These are phyloP conservation scores for Nyctalus aviator DNA, from an alignment of 2,797 vertebrate genomes.

Conservation along the genomic window DNA sequence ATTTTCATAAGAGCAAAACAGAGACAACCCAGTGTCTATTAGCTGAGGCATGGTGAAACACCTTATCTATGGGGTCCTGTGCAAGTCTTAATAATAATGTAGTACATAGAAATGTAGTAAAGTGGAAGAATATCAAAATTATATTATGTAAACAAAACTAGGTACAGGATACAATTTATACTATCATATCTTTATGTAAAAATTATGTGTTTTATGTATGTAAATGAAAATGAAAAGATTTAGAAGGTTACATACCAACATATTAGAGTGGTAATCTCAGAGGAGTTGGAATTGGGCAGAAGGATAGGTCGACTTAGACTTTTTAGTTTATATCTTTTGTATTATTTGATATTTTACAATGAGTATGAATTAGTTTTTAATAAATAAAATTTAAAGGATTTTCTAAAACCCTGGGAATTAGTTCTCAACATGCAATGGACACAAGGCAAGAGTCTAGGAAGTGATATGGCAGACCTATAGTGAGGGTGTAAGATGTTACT, in stretches of 20 bases:
- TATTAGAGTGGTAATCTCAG: not conserved
- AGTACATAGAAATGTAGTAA: not conserved
- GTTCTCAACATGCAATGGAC: not conserved
- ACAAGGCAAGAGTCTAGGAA: conserved; percentile 11
- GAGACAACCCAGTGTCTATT: not conserved
- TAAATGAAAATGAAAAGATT: conserved; percentile 16
- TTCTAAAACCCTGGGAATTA: conserved; percentile 37
- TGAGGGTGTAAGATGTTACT: not conserved
- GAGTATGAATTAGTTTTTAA: conserved; percentile 4
- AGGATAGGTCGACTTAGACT: not conserved
- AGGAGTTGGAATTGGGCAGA: not conserved
- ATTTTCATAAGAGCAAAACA: not conserved
- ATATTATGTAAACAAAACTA: conserved; percentile 40
- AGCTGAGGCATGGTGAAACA: not conserved
- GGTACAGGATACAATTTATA: not conserved
- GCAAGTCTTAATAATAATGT: not conserved
- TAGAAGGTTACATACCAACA: not conserved
- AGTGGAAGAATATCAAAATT: not conserved
- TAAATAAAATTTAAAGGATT: conserved; percentile 31
- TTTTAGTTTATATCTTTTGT: conserved; percentile 20
- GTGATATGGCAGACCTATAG: not conserved
- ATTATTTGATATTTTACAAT: conserved; percentile 34
- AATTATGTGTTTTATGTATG: not conserved
- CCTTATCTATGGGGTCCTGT: not conserved
- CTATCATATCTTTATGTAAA: conserved; percentile 30